These are phyloP conservation scores for Gavialis gangeticus DNA, from an alignment of 2,113 vertebrate genomes.

Conservation along the genomic window DNA sequence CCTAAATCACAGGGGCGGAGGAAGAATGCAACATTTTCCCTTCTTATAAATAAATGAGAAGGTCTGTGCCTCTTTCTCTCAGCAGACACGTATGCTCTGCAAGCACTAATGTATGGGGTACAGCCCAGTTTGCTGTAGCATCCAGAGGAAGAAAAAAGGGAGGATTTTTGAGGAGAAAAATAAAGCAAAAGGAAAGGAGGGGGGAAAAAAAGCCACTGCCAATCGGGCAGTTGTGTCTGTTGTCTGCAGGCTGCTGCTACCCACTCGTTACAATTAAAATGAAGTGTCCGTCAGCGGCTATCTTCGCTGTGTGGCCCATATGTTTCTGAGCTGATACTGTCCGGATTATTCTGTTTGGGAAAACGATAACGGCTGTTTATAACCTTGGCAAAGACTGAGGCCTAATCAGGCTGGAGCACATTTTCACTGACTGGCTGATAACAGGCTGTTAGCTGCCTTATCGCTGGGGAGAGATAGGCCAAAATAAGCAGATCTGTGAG, in stretches of 20 bases:
- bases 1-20: background rate
- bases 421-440: slow-evolving; percentile 96
- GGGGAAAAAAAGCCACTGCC: slow-evolving; percentile 65
- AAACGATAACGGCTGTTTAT: slow-evolving; percentile 99
- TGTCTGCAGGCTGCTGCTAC: slow-evolving; percentile 83
- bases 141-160: background rate
- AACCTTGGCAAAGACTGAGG: slow-evolving; percentile 97
- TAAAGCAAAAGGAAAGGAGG: slow-evolving; percentile 17
- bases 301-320: slow-evolving; percentile 97
- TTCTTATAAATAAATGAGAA: background rate
- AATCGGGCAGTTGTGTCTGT: slow-evolving; percentile 78
- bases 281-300: slow-evolving; percentile 96
- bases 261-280: slow-evolving; percentile 96
- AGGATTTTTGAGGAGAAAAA: background rate
- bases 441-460: slow-evolving; percentile 96
- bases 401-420: slow-evolving; percentile 99
- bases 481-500: slow-evolving; percentile 87
- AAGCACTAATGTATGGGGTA: slow-evolving; percentile 9
- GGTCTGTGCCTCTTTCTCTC: background rate
- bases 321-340: slow-evolving; percentile 98
- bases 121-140: background rate
- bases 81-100: background rate
- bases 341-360: slow-evolving; percentile 97
- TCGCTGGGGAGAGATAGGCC: slow-evolving; percentile 91
- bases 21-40: background rate